Evolutionary conservation across 2,888 invertebrate species (phyloP), one percentile per base, ranked within the genome.

Genomic region (Hirtodrosophila confusa): DNA sequence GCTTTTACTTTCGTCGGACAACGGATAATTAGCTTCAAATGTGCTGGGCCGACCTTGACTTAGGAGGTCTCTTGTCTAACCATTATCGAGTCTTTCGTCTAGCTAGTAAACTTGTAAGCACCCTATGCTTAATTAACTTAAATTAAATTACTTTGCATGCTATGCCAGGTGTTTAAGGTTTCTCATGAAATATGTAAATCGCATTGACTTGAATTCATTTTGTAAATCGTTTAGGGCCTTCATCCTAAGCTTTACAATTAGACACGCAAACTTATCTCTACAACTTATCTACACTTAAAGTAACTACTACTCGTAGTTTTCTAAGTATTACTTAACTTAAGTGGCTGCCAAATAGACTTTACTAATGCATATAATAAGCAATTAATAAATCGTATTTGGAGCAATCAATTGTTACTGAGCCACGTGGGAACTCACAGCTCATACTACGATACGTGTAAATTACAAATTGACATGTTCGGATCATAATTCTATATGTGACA

Each of bases 1-100:
- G 56, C 80, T 80, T 80, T 80, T 80, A 80, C 80, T 80, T 82
- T 82, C 73, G 49, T 58, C 54, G 11, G 33, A 4, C 17, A 33
- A 41, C 3, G 35, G 17, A 31, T 43, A 50, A 51, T 45, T 43
- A 31, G 12, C 4, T 41, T 43, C 4, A 58, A 70, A 49, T 65
- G 44, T 44, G 55, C 50, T 41, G 27, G 43, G 9, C 9, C 37
- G 78, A 70, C 80, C 80, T 79, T 82, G 82, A 78, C 64, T 64
- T 58, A 11, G 12, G 6, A 36, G 37, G 39, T 8, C 27, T n/a
- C 6, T 31, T 49, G 5, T 11, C 29, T 17, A 29, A 51, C 7
- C 39, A 24, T 11, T 35, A 43, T 40, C 4, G 12, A 36, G 35
- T 53, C 60, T 49, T n/a, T 58, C 12, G 12, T 24, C 36, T 53